Percentiles rank a stretch among this genome's conserved stretches.
Conservation (phyloP, 2,888 invertebrate genomes). For the Caenorhabditis parvicauda region DNA sequence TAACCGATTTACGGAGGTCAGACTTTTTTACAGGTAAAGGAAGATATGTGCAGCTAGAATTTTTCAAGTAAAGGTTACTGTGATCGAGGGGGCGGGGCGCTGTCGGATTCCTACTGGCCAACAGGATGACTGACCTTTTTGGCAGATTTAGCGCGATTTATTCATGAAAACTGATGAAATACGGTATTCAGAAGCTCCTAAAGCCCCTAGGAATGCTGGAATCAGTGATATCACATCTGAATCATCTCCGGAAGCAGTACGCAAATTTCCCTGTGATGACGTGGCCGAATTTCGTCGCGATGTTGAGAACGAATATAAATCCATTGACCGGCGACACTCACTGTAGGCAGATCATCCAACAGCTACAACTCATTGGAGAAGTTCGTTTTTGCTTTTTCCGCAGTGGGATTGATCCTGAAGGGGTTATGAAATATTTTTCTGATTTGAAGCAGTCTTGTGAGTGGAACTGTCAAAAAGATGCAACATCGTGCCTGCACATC, state of each 20-base stretch:
- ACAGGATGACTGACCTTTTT: too few species aligned
- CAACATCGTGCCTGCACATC: not conserved
- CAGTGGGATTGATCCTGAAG: not conserved
- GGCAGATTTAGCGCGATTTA: too few species aligned
- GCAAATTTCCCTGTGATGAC: constrained; percentile 71
- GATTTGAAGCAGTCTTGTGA: too few species aligned
- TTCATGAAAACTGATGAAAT: too few species aligned
- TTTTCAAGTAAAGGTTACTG: too few species aligned
- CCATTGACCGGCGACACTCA: constrained; percentile 72
- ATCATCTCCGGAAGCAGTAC: constrained; percentile 68
- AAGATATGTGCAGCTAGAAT: too few species aligned
- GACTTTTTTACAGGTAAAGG: too few species aligned
- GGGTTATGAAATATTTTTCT: not conserved
- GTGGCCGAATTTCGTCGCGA: constrained; percentile 68
- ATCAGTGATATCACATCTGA: constrained; percentile 64
- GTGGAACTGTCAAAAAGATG: not conserved
- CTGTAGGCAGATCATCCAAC: constrained; percentile 70
- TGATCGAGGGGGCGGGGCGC: too few species aligned
- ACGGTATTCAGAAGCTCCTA: constrained; percentile 66
- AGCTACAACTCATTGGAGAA: constrained; percentile 73
- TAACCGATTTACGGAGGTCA: too few species aligned
- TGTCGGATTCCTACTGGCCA: too few species aligned
- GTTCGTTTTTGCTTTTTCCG: too few species aligned
- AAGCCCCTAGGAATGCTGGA: constrained; percentile 71
- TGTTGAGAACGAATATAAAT: constrained; percentile 68